Conservation (phyloP, 2,888 invertebrate genomes). For the Callimorpha dominula region DNA sequence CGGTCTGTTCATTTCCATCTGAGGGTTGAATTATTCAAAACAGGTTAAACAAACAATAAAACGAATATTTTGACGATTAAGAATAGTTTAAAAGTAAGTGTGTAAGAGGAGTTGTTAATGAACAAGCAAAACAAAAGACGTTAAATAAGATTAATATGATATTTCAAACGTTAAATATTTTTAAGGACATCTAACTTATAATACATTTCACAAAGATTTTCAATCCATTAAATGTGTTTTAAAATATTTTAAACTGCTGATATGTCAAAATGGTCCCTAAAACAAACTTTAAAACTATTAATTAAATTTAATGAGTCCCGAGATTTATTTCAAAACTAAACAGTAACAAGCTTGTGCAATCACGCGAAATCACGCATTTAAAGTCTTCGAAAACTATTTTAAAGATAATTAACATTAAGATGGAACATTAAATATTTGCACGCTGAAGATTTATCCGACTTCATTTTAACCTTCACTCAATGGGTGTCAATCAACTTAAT, state of each 20-base stretch:
- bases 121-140: not conserved
- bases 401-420: conserved; percentile 26
- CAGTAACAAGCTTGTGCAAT: conserved; percentile 34
- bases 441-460: conserved; percentile 27
- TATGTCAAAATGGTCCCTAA: too few relatives aligned
- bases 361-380: conserved; percentile 27
- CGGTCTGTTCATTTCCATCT: too few relatives aligned
- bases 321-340: conserved; percentile 24
- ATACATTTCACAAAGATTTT: too few relatives aligned
- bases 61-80: too few relatives aligned
- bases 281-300: too few relatives aligned
- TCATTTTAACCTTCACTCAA: conserved; percentile 40
- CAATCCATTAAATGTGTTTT: too few relatives aligned
- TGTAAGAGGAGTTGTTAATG: too few relatives aligned
- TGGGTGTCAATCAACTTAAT: conserved; percentile 49
- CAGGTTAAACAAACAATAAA: too few relatives aligned
- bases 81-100: too few relatives aligned
- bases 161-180: not conserved
- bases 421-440: conserved; percentile 35
- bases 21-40: too few relatives aligned
- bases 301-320: conserved; percentile 20
- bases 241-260: too few relatives aligned
- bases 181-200: too few relatives aligned
- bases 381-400: conserved; percentile 24
- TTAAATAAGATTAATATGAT: not conserved